Evolutionary conservation across 2,888 invertebrate species (phyloP).

Genomic region (Aquatica leii): DNA sequence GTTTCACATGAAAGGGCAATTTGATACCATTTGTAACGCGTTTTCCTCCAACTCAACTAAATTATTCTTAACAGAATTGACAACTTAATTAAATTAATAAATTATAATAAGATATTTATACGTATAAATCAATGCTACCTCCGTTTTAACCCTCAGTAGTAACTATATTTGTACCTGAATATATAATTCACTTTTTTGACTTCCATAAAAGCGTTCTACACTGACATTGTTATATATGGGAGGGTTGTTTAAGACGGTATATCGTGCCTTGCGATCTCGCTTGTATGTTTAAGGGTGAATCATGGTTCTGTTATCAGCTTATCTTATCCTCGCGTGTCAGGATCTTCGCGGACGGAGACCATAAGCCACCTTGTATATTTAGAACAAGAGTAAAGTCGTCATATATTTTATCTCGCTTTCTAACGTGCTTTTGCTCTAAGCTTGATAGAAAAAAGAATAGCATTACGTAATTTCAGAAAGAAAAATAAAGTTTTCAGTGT

Average conservation of each 20-base stretch:
- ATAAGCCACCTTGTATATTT: constrained; percentile 45
- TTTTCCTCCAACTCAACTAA: too few relatives aligned
- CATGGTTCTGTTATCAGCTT: constrained; percentile 49
- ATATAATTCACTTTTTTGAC: constrained; percentile 37
- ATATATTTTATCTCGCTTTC: constrained; percentile 14
- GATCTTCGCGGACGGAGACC: constrained; percentile 45
- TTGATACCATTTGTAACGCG: too few relatives aligned
- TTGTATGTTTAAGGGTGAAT: constrained; percentile 51
- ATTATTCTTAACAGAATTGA: too few relatives aligned
- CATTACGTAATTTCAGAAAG: background rate
- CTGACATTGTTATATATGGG: constrained; percentile 39
- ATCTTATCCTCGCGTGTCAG: constrained; percentile 50
- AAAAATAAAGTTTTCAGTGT: constrained; percentile 31
- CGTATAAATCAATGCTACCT: constrained; percentile 8
- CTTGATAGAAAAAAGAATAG: background rate
- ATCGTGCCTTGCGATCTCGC: constrained; percentile 39
- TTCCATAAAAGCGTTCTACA: constrained; percentile 34
- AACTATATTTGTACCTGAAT: constrained; percentile 25
- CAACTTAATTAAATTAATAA: background rate
- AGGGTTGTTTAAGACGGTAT: constrained; percentile 40
- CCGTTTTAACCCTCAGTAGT: constrained; percentile 8
- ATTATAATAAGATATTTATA: background rate
- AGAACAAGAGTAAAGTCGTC: constrained; percentile 23
- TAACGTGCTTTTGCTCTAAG: background rate
- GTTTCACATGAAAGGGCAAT: too few relatives aligned